Evolutionary conservation across 2,888 invertebrate species (phyloP), one percentile per base, ranked within the genome.

Genomic region (Parascotia fuliginaria): DNA sequence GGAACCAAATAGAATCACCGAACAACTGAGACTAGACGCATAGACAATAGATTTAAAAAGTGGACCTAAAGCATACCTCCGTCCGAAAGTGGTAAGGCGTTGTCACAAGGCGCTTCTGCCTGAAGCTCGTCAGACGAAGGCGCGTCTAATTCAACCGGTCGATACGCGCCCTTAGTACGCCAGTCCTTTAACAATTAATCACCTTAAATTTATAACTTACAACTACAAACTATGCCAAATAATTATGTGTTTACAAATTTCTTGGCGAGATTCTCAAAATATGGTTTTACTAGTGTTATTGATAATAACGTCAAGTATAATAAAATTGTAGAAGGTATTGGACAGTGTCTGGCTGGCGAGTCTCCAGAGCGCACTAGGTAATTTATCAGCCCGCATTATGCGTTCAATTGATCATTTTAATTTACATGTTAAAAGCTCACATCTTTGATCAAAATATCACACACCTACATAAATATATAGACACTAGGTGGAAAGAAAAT

Each of bases 131-230:
- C 91, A 0, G 89, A 89, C 0, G 90, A 90, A 22, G 81, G 81
- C 36, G 77, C 83, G 43, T 85, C 87, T 38, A 80, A 57, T 19
- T 84, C 84, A 36, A 92, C 79, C 1, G 89, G 81, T 13, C 87
- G 83, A 67, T 92, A 92, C 11, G 89, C 83, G 13, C 92, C 92
- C 83, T 85, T 89, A 37, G 84, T 85, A 64, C 87, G 88, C 89
- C 87, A 90, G 65, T 89, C 90, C 85, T 90, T 62, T 55, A 75
- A 62, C 70, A 81, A 52, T 22, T 6, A 36, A 37, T 11, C 13
- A 31, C 13, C 9, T 38, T 11, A 41, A 50, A 34, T 29, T 14
- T 28, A 39, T n/a, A 15, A n/a, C 11, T 3, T 11, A 29, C 2
- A 9, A 31, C 14, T 43, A 13, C 15, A 1, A 12, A 0, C 12